Percentiles rank a stretch among this genome's conserved stretches.
These are phyloP conservation scores for Selenia dentaria DNA, from an alignment of 2,888 invertebrate genomes.

Conservation along the genomic window DNA sequence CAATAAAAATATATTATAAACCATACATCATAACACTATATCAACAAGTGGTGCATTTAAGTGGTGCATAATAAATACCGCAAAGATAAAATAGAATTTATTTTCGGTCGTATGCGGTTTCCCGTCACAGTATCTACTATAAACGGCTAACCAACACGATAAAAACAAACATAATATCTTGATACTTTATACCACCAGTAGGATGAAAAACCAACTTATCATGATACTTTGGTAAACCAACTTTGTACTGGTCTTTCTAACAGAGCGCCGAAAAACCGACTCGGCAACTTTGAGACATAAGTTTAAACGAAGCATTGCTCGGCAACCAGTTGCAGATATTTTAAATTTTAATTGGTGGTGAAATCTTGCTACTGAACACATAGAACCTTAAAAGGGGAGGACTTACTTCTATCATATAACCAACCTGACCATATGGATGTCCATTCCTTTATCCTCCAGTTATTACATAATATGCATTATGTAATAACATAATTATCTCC, in stretches of 20 bases:
- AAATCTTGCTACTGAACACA: slow-evolving; percentile 34
- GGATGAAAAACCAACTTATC: slow-evolving; percentile 1
- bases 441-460: no score
- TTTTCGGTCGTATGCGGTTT: not conserved
- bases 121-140: not conserved
- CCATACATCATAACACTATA: no score
- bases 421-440: no score
- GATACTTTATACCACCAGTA: not conserved
- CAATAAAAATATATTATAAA: no score
- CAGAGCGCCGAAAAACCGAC: slow-evolving; percentile 2
- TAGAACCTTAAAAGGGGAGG: slow-evolving; percentile 30
- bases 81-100: not conserved
- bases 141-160: slow-evolving; percentile 2
- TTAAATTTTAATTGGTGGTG: slow-evolving; percentile 41
- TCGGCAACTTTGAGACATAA: no score
- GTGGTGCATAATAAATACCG: not conserved
- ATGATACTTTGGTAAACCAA: not conserved
- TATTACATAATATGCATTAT: no score
- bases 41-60: no score
- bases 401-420: no score
- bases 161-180: slow-evolving; percentile 1
- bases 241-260: slow-evolving; percentile 1
- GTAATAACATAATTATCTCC: no score
- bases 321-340: slow-evolving; percentile 26
- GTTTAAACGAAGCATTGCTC: no score